Conservation (phyloP, 2,113 vertebrate genomes). For the Labeo rohita region DNA sequence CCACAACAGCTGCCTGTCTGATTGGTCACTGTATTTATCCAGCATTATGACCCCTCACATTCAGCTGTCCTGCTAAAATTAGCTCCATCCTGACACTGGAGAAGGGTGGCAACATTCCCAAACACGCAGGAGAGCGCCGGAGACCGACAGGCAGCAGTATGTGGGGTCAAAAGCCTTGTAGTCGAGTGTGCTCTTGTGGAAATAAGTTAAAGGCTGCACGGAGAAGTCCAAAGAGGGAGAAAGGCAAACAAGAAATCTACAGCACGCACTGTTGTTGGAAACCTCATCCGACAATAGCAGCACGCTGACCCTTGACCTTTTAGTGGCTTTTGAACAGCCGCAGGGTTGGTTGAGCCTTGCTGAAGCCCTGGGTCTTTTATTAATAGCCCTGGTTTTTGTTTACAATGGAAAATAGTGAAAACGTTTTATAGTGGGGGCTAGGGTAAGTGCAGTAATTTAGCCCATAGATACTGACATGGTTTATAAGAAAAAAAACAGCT, state of each 20-base stretch:
- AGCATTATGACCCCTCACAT: constrained; percentile 81
- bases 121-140: background rate
- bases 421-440: too few relatives aligned
- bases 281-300: constrained; percentile 55
- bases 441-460: too few relatives aligned
- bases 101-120: constrained; percentile 73
- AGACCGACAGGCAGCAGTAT: background rate
- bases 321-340: constrained; percentile 28
- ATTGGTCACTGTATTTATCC: constrained; percentile 75
- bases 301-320: constrained; percentile 57
- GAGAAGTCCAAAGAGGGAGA: background rate
- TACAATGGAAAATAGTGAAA: background rate
- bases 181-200: background rate
- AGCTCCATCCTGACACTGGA: constrained; percentile 75
- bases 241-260: background rate
- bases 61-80: constrained; percentile 75
- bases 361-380: background rate
- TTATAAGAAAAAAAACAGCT: too few relatives aligned
- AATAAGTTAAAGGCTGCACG: background rate
- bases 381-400: background rate
- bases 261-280: constrained; percentile 58
- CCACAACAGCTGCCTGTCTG: constrained; percentile 54
- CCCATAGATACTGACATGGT: too few relatives aligned
- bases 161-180: background rate
- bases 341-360: background rate